Evolutionary conservation across 2,113 vertebrate genomes (phyloP).

Genomic region (Grallaria varia): DNA sequence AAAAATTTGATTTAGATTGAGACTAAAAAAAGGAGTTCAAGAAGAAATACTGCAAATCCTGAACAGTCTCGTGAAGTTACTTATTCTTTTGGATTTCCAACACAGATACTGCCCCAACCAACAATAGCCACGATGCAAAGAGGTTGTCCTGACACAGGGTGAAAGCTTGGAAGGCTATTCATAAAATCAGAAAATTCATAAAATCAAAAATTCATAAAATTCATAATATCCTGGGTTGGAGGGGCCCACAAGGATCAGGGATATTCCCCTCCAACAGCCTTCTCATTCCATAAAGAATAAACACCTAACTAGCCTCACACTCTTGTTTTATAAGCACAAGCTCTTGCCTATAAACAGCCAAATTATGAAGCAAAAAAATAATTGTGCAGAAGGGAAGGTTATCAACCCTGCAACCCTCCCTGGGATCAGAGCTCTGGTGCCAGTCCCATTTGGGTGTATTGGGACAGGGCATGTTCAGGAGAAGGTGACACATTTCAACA

Average conservation of each 20-base stretch:
- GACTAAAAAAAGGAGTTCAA: not conserved
- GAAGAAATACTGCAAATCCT: not conserved
- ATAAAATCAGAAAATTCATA: not conserved
- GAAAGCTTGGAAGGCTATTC: not conserved
- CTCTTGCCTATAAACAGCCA: not conserved
- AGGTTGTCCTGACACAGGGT: not conserved
- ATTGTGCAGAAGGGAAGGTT: not conserved
- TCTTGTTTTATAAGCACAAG: not conserved
- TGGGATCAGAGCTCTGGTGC: not conserved
- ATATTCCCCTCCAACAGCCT: not conserved
- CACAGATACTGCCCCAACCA: not conserved
- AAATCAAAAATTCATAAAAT: too few relatives aligned
- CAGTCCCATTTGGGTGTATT: not conserved
- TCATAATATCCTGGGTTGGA: not conserved
- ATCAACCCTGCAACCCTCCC: not conserved
- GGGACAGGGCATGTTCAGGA: not conserved
- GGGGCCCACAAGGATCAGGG: not conserved
- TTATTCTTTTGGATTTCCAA: not conserved
- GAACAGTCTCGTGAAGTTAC: not conserved
- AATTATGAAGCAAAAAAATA: not conserved
- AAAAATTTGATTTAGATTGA: not conserved
- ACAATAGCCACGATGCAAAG: not conserved
- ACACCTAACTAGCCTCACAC: not conserved
- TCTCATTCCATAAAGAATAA: not conserved
- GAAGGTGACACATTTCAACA: not conserved